A percentile compares a stretch with the other conserved stretches of the same genome.
These are phyloP conservation scores for Sander vitreus DNA, from an alignment of 2,113 vertebrate species.

Conservation along the genomic window DNA sequence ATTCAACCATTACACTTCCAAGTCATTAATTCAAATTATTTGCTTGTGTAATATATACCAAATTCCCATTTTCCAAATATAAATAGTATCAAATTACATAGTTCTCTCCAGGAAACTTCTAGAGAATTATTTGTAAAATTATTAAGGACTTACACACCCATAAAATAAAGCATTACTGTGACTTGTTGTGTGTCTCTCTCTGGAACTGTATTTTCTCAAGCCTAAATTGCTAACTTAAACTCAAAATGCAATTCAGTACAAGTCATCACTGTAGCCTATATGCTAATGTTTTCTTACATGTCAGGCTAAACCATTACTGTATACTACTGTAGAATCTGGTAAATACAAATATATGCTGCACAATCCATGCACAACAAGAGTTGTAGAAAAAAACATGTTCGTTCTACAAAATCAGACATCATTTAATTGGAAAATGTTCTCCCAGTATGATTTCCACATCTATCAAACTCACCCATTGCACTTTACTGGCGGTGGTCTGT, in stretches of 20 bases:
- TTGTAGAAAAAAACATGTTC: background rate
- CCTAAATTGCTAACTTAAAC: background rate
- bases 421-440: background rate
- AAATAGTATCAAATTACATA: background rate
- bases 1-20: background rate
- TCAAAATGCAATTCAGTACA: background rate
- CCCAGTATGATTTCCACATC: background rate
- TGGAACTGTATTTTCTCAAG: background rate
- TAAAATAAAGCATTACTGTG: background rate
- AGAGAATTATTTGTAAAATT: background rate
- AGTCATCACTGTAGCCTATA: background rate
- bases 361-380: background rate
- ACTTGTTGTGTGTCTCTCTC: background rate
- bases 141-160: background rate
- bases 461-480: slow-evolving; percentile 79
- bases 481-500: slow-evolving; percentile 72
- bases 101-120: background rate
- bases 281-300: background rate
- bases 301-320: background rate
- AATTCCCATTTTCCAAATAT: background rate
- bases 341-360: background rate
- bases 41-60: background rate
- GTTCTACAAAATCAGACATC: background rate
- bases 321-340: background rate
- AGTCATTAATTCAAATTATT: background rate